Base-by-base conservation (phyloP, 37 sponge, comb jelly and placozoan genomes). In the Theonella swinhoei region DNA sequence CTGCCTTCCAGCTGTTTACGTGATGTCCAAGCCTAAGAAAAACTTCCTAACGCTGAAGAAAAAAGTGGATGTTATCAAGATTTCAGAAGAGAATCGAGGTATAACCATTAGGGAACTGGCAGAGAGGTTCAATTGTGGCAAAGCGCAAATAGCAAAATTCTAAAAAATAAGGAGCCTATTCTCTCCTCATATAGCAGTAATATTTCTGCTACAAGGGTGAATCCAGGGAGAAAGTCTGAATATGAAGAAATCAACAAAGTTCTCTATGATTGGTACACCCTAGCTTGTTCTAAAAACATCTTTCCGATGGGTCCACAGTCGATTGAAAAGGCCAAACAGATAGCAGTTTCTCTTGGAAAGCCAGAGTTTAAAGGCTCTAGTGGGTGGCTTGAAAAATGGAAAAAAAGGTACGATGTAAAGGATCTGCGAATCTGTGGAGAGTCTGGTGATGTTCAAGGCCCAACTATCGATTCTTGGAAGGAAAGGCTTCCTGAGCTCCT, bases 361-460 rank as follows among this genome's bases (percentile, higher is more conserved):
- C 47, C 37, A 66, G 88, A 88, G n/a, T 88, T 88, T 70, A 80
- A 78, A 41, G 87, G 64, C 29, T 80, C 42, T 41, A 87, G 24
- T 3, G 88, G 82, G 4, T 87, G 88, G 88, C 74, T 87, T 20
- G 82, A 63, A 24, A 81, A 80, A 33, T 87, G 88, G 88, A 87
- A 87, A 60, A 74, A 74, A 25, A 35, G 81, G 47, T 81, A 81
- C 70, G 82, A 81, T 37, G 38, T 87, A n/a, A 82, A 39, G 65
- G 32, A 39, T 35, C 9, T 87, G 38, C 83, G 47, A 59, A 64
- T 82, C 20, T 61, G 81, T 87, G 88, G 81, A 14, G 81, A 87
- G 41, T 87, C 76, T 26, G 82, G 88, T 34, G 82, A 74, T 87
- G 75, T 87, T 19, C 63, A 33, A 22, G 77, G 85, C 2, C 41